Conservation (phyloP, 2,797 vertebrate species). For the Aeoliscus strigatus region DNA sequence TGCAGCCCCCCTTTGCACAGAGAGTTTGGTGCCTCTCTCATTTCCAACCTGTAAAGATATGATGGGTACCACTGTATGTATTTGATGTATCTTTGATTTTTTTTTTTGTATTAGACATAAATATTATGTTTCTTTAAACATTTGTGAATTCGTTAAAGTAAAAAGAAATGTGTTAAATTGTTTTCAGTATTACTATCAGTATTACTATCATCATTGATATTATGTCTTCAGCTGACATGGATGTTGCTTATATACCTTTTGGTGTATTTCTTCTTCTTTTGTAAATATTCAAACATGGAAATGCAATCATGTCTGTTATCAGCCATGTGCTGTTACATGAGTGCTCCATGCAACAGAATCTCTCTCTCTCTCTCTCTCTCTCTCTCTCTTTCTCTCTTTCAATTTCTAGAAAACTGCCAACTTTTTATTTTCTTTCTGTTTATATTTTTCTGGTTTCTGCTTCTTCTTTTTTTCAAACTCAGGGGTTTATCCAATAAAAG, state of each 20-base stretch:
- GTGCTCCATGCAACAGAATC: slow-evolving; percentile 40
- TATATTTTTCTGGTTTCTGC: slow-evolving; percentile 54
- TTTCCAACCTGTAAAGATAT: slow-evolving; percentile 56
- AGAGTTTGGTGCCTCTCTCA: slow-evolving; percentile 55
- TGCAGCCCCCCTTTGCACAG: slow-evolving; percentile 55
- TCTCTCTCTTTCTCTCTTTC: slow-evolving; percentile 48
- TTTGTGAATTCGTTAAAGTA: slow-evolving; percentile 68
- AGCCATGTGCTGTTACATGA: slow-evolving; percentile 43
- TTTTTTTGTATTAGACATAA: slow-evolving; percentile 69
- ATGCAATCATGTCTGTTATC: slow-evolving; percentile 62
- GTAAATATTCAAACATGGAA: slow-evolving; percentile 76
- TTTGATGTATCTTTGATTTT: slow-evolving; percentile 62
- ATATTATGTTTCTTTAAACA: slow-evolving; percentile 58
- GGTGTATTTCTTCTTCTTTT: slow-evolving; percentile 50
- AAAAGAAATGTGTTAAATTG: slow-evolving; percentile 70
- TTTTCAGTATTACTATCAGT: slow-evolving; percentile 64
- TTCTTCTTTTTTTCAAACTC: slow-evolving; percentile 67
- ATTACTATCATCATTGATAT: slow-evolving; percentile 50
- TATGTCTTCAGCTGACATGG: slow-evolving; percentile 57
- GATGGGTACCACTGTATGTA: slow-evolving; percentile 61
- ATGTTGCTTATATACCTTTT: slow-evolving; percentile 48
- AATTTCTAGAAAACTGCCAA: slow-evolving; percentile 68
- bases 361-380: slow-evolving; percentile 44
- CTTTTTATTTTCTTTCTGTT: slow-evolving; percentile 50
- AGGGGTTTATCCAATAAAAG: slow-evolving; percentile 69